Conservation (phyloP, 2,797 vertebrate genomes). For the Lophura swinhoii region DNA sequence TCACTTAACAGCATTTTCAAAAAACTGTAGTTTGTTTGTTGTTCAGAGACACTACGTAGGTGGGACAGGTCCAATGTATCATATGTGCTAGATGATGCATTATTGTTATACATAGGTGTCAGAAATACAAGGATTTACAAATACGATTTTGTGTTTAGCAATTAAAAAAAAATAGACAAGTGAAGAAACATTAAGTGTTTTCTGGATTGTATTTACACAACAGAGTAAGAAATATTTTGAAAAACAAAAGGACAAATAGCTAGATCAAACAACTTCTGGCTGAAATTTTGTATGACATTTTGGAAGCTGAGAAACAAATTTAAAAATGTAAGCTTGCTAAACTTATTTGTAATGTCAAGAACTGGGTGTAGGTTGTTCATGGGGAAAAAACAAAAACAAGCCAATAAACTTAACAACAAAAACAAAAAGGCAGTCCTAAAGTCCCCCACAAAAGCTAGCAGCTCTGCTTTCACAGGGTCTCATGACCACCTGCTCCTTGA, state of each 20-base stretch:
- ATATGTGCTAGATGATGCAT: not conserved
- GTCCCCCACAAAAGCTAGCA: not conserved
- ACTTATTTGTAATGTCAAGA: not conserved
- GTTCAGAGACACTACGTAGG: not conserved
- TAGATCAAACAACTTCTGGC: not conserved
- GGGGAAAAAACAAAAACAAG: not conserved
- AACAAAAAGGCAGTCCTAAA: not conserved
- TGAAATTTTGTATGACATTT: not conserved
- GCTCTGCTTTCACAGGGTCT: not conserved
- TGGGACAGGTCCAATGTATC: not conserved
- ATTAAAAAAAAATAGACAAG: not conserved
- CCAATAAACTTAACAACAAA: no score
- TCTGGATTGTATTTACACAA: not conserved
- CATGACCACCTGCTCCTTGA: not conserved
- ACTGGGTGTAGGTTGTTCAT: not conserved
- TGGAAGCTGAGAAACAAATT: not conserved
- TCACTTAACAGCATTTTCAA: not conserved
- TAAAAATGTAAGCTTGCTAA: not conserved
- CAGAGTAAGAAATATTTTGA: not conserved
- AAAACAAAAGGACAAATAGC: not conserved
- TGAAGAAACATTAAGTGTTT: not conserved
- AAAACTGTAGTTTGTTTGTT: not conserved
- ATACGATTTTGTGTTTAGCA: not conserved
- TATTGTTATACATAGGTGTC: not conserved
- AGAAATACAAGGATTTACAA: not conserved